A percentile compares a stretch with the other conserved stretches of the same genome.
These are phyloP conservation scores for Marasmarcha lunaedactyla DNA, from an alignment of 2,888 invertebrate genomes.

Conservation along the genomic window DNA sequence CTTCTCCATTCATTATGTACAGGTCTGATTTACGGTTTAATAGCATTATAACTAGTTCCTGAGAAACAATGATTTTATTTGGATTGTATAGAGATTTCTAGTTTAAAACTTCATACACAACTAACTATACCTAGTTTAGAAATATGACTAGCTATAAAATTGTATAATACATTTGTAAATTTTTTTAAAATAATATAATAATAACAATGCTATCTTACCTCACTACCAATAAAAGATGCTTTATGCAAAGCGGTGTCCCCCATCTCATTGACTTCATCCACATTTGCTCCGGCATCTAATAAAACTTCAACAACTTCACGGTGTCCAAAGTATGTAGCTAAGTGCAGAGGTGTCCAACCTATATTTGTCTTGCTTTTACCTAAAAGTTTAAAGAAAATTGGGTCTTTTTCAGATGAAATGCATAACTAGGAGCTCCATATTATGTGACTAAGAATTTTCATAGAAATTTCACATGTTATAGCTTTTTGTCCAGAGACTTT, in stretches of 20 bases:
- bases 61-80: conserved; percentile 12
- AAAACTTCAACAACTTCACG: conserved; percentile 67
- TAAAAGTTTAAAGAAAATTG: too few species aligned
- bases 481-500: too few species aligned
- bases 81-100: too few species aligned
- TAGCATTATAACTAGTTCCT: conserved; percentile 74
- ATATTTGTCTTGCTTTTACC: conserved; percentile 74
- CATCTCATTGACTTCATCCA: conserved; percentile 72
- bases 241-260: conserved; percentile 77
- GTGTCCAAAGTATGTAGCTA: conserved; percentile 78
- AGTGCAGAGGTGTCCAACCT: conserved; percentile 77
- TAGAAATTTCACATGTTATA: too few species aligned
- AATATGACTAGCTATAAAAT: too few species aligned
- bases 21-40: conserved; percentile 74
- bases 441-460: too few species aligned
- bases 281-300: conserved; percentile 67
- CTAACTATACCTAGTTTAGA: not conserved
- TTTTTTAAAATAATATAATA: too few species aligned
- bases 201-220: too few species aligned
- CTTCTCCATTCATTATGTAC: conserved; percentile 74
- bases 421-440: too few species aligned
- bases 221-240: conserved; percentile 76
- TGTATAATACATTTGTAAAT: too few species aligned
- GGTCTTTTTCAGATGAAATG: too few species aligned
- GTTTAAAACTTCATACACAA: not conserved